Base-by-base conservation (phyloP, 2,888 invertebrate species). In the Eilema griseolum region DNA sequence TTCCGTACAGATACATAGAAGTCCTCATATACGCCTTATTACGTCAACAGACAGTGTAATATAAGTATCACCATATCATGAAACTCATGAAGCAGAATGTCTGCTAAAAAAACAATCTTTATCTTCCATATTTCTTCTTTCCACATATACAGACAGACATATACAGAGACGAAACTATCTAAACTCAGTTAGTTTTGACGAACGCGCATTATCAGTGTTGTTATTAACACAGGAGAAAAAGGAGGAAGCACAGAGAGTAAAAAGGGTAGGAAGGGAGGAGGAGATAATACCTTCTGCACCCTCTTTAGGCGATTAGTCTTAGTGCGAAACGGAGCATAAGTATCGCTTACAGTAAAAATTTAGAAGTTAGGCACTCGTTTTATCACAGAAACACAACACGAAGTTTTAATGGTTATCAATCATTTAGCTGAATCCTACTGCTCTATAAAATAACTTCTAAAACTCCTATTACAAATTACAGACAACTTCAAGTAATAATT, bases 71-170 rank as follows among this genome's bases (percentile, higher is more conserved):
- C 20, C 46, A 46, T 20, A 16, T 41, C 41, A 31, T 37, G 46
- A 5, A 46, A 56, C 57, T 12, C n/a, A n/a, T n/a, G n/a, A 64
- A 60, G 46, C 64, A 59, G 46, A 64, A n/a, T 23, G 31, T 24
- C 31, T 60, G 28, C 28, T 68, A 68, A 63, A 57, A 28, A 41
- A 41, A 46, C 23, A 52, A 64, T 37, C 28, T 64, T 60, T 41
- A 37, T 62, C 63, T 37, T 20, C 63, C 31, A 68, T 59, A 63
- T 68, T 41, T 68, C 57, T 68, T 61, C n/a, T 41, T 33, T 57
- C 31, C 59, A 26, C 37, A 3, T 26, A 26, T 24, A 12, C 5
- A 28, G 28, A 28, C n/a, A n/a, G n/a, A n/a, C n/a, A n/a, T n/a
- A n/a, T n/a, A n/a, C n/a, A n/a, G n/a, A n/a, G n/a, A n/a, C n/a